A percentile compares a stretch with the other conserved stretches of the same genome.
phyloP scores from a whole-genome alignment of 2,797 vertebrate species.

The Thripadectes ignobilis region DNA sequence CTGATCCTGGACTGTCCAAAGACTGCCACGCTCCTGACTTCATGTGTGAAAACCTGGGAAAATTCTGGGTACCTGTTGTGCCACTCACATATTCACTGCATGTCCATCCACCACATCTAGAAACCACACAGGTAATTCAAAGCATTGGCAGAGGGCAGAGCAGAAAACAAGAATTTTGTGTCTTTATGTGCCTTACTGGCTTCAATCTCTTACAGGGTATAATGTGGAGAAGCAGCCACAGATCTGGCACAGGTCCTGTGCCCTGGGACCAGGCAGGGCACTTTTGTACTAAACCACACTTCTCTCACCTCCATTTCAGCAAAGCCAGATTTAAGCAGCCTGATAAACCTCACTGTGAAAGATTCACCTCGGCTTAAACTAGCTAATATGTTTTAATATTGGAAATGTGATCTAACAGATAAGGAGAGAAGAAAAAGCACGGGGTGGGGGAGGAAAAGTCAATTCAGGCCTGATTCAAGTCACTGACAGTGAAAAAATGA shows the following conservation, averaged over 20 bases:
- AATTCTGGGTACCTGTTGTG: not conserved
- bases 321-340: not conserved
- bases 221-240: not conserved
- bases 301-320: not conserved
- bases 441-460: constrained; percentile 9
- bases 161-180: not conserved
- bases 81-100: not conserved
- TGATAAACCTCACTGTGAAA: not conserved
- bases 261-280: not conserved
- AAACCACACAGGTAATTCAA: not conserved
- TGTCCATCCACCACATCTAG: not conserved
- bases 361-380: not conserved
- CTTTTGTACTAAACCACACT: not conserved
- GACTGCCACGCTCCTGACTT: not conserved
- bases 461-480: not conserved
- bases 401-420: constrained; percentile 29
- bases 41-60: not conserved
- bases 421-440: constrained; percentile 1
- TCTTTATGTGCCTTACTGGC: not conserved
- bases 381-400: constrained; percentile 29
- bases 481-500: constrained; percentile 4
- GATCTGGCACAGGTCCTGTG: not conserved
- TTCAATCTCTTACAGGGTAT: not conserved
- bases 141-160: not conserved
- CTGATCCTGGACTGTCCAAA: not conserved